Evolutionary conservation across 1,140 invertebrate genomes (phyloP).

Genomic region (Physella acuta): DNA sequence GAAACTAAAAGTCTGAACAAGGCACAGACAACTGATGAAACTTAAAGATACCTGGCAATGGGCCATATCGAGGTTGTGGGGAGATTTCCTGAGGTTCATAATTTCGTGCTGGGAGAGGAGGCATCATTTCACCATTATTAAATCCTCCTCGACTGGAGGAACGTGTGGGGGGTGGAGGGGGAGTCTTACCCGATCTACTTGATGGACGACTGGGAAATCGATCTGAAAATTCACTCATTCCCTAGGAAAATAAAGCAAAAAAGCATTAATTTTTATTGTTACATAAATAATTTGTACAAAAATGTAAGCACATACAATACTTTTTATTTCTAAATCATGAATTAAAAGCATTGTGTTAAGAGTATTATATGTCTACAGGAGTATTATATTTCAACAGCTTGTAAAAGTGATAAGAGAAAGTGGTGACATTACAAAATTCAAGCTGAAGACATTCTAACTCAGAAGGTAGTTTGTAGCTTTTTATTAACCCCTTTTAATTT

Average conservation of each 20-base stretch:
- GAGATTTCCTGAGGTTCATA: slow-evolving; percentile 43
- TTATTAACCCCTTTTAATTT: no score
- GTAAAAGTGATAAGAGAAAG: no score
- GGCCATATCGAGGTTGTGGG: slow-evolving; percentile 36
- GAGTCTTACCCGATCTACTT: slow-evolving; percentile 38
- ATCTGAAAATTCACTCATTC: slow-evolving; percentile 39
- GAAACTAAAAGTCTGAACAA: no score
- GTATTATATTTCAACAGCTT: no score
- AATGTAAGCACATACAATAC: no score
- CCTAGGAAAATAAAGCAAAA: slow-evolving; percentile 27
- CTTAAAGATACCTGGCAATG: slow-evolving; percentile 37
- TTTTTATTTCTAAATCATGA: no score
- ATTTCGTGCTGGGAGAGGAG: slow-evolving; percentile 43
- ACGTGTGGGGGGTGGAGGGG: slow-evolving; percentile 43
- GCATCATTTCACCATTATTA: slow-evolving; percentile 30
- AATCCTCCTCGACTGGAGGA: slow-evolving; percentile 38
- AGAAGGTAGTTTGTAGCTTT: no score
- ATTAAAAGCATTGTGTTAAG: no score
- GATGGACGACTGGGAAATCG: slow-evolving; percentile 36
- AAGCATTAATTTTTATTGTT: neutral
- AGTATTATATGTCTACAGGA: no score
- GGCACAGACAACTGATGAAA: neutral
- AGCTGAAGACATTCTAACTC: no score
- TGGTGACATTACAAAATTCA: no score
- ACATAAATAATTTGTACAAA: no score